Evolutionary conservation across 2,113 vertebrate genomes (phyloP).

Genomic region (Leiothrix lutea): DNA sequence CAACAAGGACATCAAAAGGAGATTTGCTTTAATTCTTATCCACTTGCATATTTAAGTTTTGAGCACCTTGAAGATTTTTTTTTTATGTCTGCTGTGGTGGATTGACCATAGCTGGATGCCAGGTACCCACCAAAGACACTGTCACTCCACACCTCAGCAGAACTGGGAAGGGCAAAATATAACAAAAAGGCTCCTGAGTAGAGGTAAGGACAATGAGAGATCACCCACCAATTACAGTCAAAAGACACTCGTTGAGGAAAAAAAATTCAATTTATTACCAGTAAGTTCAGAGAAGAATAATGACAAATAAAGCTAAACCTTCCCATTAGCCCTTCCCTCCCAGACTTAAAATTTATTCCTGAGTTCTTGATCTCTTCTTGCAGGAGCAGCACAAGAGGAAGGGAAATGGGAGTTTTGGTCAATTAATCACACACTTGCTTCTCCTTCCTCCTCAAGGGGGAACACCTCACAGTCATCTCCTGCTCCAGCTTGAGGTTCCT

Average conservation of each 20-base stretch:
- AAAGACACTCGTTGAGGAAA: background rate
- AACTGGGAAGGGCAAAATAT: background rate
- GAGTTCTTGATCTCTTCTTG: background rate
- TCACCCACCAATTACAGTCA: background rate
- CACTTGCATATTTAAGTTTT: background rate
- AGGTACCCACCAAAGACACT: background rate
- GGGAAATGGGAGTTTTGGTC: background rate
- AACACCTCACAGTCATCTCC: background rate
- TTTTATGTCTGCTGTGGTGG: background rate
- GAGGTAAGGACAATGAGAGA: background rate
- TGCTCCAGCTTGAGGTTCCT: background rate
- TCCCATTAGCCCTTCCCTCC: background rate
- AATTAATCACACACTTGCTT: background rate
- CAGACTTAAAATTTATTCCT: background rate
- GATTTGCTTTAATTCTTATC: background rate
- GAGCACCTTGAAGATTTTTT: background rate
- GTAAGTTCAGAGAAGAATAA: background rate
- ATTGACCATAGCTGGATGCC: background rate
- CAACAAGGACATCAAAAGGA: background rate
- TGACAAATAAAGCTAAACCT: background rate
- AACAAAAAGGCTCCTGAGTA: background rate
- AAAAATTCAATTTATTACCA: background rate
- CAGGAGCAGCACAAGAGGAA: background rate
- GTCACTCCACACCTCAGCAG: background rate
- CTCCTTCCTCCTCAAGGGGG: background rate